These are phyloP conservation scores for Aeoliscus strigatus DNA, from an alignment of 2,797 vertebrate genomes.

Conservation along the genomic window DNA sequence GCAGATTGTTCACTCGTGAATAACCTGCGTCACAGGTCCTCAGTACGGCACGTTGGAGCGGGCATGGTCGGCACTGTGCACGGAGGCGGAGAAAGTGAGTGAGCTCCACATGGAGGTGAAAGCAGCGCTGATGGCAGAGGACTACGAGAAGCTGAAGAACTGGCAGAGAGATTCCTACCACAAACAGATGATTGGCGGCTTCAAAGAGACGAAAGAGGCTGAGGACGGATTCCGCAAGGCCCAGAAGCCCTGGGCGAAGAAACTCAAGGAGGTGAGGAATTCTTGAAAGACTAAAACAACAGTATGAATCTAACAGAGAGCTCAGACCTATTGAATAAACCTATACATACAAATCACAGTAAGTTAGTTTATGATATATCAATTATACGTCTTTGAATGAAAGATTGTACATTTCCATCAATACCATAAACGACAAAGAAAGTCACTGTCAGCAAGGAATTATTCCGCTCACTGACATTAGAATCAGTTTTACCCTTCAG, in stretches of 20 bases:
- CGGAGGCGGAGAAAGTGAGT: constrained; percentile 93
- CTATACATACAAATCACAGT: too few species aligned
- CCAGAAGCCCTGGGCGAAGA: constrained; percentile 99
- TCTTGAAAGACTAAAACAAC: not conserved
- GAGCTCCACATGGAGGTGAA: constrained; percentile 97
- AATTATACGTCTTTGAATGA: too few species aligned
- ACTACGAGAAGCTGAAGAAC: constrained; percentile 97
- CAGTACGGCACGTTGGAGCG: constrained; percentile 93
- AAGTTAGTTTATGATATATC: too few species aligned
- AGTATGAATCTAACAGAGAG: not conserved
- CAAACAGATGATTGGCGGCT: constrained; percentile 98
- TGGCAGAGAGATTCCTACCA: constrained; percentile 97
- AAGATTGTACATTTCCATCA: constrained; percentile 2
- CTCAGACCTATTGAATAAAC: too few species aligned
- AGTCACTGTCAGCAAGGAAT: not conserved
- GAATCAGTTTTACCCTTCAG: constrained; percentile 29
- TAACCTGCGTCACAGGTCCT: constrained; percentile 77
- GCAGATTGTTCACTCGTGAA: too few species aligned
- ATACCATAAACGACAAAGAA: not conserved
- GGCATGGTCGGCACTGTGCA: constrained; percentile 89
- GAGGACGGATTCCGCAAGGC: constrained; percentile 97
- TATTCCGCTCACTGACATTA: constrained; percentile 5
- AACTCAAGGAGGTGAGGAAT: constrained; percentile 88
- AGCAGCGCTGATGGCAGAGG: constrained; percentile 87
- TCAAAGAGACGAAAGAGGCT: constrained; percentile 95